Percentiles rank a stretch among this genome's conserved stretches.
Evolutionary conservation across 2,797 vertebrate species (phyloP).

Genomic region (Staurois parvus): DNA sequence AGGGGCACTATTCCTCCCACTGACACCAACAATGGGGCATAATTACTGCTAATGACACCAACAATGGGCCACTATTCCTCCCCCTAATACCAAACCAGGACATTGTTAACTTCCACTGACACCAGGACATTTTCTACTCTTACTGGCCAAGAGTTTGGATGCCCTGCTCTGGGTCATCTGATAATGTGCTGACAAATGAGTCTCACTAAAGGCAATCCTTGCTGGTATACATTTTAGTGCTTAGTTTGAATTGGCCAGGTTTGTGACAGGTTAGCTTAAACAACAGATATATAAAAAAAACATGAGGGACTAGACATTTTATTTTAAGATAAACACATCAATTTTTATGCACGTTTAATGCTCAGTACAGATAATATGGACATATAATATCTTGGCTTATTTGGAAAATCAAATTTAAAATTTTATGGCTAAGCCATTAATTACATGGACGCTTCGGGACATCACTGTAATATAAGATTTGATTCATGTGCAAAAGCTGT

Average conservation of each 20-base stretch:
- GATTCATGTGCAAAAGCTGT: slow-evolving; percentile 10
- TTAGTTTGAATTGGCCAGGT: not conserved
- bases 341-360: not conserved
- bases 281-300: not conserved
- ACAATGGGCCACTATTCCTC: too few relatives aligned
- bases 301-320: not conserved
- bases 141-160: too few relatives aligned
- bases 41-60: too few relatives aligned
- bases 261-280: not conserved
- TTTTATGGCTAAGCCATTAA: not conserved
- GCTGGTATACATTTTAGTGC: not conserved
- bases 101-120: too few relatives aligned
- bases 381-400: not conserved
- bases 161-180: too few relatives aligned
- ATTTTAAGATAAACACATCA: not conserved
- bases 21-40: too few relatives aligned
- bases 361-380: not conserved
- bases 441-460: slow-evolving; percentile 16
- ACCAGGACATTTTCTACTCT: too few relatives aligned
- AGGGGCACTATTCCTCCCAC: too few relatives aligned
- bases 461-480: slow-evolving; percentile 14
- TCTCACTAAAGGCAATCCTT: too few relatives aligned
- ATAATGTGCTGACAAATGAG: too few relatives aligned
- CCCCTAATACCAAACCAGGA: too few relatives aligned
- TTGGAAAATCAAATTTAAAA: not conserved